Base-by-base conservation (phyloP, 1,140 invertebrate genomes). In the Drosophila santomea region DNA sequence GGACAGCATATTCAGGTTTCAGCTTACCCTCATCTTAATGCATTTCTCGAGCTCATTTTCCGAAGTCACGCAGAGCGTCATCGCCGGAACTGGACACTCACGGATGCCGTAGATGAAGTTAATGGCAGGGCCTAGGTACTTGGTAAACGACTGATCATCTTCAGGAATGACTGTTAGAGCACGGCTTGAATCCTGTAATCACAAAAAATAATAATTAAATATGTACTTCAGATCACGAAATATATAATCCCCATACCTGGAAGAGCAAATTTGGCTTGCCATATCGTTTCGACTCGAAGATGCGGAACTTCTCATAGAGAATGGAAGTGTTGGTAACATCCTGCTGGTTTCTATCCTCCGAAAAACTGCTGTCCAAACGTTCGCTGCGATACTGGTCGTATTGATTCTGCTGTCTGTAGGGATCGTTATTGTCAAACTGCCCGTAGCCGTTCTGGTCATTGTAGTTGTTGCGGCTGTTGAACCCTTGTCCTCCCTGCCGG, bases 31-130 rank as follows among this genome's bases (percentile, higher is more conserved):
- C 98, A 99, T 99, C 93, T 97, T 97, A 36, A 97, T 93, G 92
- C 98, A 99, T 93, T 99, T 99, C 28, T 96, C 95, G 93, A 97
- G 94, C 93, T 99, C 98, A 0, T 95, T 94, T 50, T 97, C 95
- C 1, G 98, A 99, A 1, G 97, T 98, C 7, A 99, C 96, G 92
- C 98, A 99, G 6, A 98, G 84, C 1, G 94, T 96, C 93, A 98
- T 97, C 20, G 94, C 93, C 35, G 95, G 94, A 6, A 98, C 95
- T 0, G 97, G 96, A 93, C 97, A 98, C 51, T 95, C 94, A 52
- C 96, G 93, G 4, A 98, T 94, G 14, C 94, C 95, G 51, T 96
- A 92, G 58, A 98, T 96, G 0, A 95, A 93, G 41, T 95, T 93
- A 54, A 97, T 93, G 0, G 95, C 93, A 57, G 93, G 92, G 68